Conservation (phyloP, 1,140 invertebrate species). For the Eciton burchellii region DNA sequence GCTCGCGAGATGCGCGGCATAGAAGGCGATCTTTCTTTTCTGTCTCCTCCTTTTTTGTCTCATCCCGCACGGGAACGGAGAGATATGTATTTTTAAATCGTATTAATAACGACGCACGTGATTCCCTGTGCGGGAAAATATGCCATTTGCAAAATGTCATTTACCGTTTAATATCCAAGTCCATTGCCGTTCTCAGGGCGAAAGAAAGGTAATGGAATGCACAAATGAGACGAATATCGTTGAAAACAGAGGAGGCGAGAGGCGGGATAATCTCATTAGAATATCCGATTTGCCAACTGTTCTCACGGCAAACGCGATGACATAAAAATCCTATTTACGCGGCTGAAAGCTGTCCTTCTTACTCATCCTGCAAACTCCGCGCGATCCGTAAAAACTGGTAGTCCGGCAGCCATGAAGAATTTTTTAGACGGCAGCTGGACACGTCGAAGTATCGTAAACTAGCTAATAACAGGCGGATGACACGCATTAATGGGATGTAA, state of each 20-base stretch:
- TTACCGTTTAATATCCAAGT: background rate
- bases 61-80: conserved; percentile 34
- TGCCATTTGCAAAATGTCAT: background rate
- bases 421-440: background rate
- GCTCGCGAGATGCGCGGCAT: conserved; percentile 60
- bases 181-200: background rate
- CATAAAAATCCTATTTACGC: background rate
- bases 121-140: too few relatives aligned
- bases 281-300: background rate
- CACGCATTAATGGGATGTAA: conserved; percentile 39
- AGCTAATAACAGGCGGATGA: conserved; percentile 22
- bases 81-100: conserved; percentile 23
- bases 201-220: background rate
- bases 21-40: conserved; percentile 38
- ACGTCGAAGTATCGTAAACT: conserved; percentile 3
- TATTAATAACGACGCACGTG: background rate
- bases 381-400: background rate
- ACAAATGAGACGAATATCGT: background rate
- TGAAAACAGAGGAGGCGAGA: background rate
- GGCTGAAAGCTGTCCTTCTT: background rate
- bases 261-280: background rate
- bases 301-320: too few relatives aligned
- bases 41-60: background rate
- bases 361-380: background rate
- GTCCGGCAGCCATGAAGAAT: background rate